Evolutionary conservation across 37 sponge, comb jelly and placozoan species (phyloP).

Genomic region (Cliona cf. orientalis): DNA sequence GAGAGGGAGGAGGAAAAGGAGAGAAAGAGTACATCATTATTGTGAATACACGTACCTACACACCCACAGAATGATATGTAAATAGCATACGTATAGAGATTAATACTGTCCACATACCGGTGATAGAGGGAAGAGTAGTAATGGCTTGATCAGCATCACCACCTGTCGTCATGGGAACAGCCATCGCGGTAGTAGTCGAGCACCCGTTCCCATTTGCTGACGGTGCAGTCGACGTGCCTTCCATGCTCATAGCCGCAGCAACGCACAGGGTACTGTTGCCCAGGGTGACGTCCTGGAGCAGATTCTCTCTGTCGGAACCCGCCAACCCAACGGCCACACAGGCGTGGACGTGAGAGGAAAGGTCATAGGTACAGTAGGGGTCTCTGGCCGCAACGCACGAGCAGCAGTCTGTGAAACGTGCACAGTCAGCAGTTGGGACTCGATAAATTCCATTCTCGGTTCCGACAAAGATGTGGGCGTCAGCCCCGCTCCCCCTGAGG

Average conservation of each 20-base stretch:
- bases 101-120: no score
- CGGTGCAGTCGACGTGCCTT: no score
- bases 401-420: constrained; percentile 27
- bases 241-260: background rate
- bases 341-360: background rate
- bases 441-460: constrained; percentile 35
- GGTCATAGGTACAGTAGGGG: constrained; percentile 72
- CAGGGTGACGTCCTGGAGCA: constrained; percentile 33
- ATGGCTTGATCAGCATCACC: no score
- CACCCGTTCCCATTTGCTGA: no score
- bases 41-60: no score
- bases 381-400: constrained; percentile 56
- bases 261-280: constrained; percentile 16
- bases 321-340: constrained; percentile 38
- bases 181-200: no score
- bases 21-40: no score
- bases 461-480: constrained; percentile 36
- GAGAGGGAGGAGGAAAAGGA: no score
- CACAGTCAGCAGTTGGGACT: constrained; percentile 38
- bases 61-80: no score
- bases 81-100: no score
- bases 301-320: background rate
- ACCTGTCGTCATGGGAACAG: no score
- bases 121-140: no score
- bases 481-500: background rate